phyloP scores from a whole-genome alignment of 2,797 vertebrate genomes.

The Chelmon rostratus region DNA sequence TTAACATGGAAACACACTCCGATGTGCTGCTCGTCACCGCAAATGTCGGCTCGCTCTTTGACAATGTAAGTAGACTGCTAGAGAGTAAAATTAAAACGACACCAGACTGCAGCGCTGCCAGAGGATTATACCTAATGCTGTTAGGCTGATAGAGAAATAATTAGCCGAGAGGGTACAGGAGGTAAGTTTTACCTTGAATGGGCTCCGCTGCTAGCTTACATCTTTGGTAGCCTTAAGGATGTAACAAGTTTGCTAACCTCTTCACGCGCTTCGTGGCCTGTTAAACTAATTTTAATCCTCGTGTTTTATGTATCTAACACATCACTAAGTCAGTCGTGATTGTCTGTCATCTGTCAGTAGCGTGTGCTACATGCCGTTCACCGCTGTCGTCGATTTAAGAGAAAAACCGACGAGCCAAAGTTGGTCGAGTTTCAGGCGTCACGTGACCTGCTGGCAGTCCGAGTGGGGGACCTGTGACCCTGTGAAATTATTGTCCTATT shows the following conservation, averaged over 20 bases:
- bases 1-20: slow-evolving; percentile 83
- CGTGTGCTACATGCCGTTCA: not conserved
- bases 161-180: not conserved
- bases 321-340: not conserved
- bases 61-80: slow-evolving; percentile 84
- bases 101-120: not conserved
- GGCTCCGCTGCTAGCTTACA: slow-evolving; percentile 9
- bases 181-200: slow-evolving; percentile 1
- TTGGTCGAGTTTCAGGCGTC: too few species aligned
- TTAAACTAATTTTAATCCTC: not conserved
- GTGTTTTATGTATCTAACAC: not conserved
- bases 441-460: too few species aligned
- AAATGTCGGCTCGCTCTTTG: slow-evolving; percentile 89
- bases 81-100: not conserved
- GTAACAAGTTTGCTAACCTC: not conserved
- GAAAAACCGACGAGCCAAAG: too few species aligned
- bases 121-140: slow-evolving; percentile 22
- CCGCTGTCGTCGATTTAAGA: not conserved
- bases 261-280: not conserved
- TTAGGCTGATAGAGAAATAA: not conserved
- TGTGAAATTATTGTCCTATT: not conserved
- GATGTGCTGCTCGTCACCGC: slow-evolving; percentile 88
- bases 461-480: not conserved
- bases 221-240: not conserved
- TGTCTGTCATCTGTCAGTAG: slow-evolving; percentile 1